These are phyloP conservation scores for Isoperla grammatica DNA, from an alignment of 2,888 invertebrate species.

Conservation along the genomic window DNA sequence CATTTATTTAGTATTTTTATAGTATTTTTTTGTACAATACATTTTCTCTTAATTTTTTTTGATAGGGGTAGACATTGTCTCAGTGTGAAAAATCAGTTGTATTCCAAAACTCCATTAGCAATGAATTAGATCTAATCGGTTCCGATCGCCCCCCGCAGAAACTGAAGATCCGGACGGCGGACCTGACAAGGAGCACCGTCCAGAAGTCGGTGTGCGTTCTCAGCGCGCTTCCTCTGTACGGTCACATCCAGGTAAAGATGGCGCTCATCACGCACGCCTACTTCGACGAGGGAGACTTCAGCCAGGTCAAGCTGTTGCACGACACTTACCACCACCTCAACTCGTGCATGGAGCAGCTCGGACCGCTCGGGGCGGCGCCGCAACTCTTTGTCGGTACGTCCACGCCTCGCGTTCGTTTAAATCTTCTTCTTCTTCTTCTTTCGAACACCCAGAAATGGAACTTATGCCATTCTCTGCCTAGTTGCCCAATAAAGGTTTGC, in stretches of 20 bases:
- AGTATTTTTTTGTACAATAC: too few relatives aligned
- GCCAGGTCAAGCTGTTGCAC: conserved; percentile 77
- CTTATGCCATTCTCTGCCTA: too few relatives aligned
- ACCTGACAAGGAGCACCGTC: conserved; percentile 94
- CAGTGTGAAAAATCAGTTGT: too few relatives aligned
- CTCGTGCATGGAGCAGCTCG: conserved; percentile 55
- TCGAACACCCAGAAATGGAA: too few relatives aligned
- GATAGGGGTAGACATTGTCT: too few relatives aligned
- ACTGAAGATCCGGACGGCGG: conserved; percentile 84
- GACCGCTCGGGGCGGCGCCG: conserved; percentile 36
- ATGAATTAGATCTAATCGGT: too few relatives aligned
- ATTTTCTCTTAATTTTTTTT: too few relatives aligned
- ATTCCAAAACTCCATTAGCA: too few relatives aligned
- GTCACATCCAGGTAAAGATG: conserved; percentile 91
- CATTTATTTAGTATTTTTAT: too few relatives aligned
- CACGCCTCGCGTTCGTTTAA: neutral
- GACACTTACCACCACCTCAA: conserved; percentile 91
- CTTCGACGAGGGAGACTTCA: conserved; percentile 92
- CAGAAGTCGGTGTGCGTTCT: conserved; percentile 98
- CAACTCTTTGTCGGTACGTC: conserved; percentile 63
- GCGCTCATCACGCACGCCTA: conserved; percentile 95
- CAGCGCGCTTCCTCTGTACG: conserved; percentile 85
- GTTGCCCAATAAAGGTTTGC: too few relatives aligned
- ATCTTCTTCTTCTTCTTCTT: too few relatives aligned
- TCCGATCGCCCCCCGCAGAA: conserved; percentile 67